Conservation (phyloP, 2,888 invertebrate genomes). For the Platycheirus albimanus region DNA sequence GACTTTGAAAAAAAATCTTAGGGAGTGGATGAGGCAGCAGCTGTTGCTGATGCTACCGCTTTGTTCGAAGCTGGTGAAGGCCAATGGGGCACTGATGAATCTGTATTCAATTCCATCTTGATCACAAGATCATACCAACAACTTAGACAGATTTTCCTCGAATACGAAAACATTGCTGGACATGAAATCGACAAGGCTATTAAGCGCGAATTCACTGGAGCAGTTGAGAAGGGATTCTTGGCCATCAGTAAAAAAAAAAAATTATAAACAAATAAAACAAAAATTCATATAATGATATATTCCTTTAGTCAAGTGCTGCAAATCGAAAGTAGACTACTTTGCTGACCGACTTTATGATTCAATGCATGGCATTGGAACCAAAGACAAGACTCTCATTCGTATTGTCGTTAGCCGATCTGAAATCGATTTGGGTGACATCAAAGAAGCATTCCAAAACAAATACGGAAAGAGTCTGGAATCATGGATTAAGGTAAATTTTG, state of each 20-base stretch:
- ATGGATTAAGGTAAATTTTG: slow-evolving; percentile 89
- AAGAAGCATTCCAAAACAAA: slow-evolving; percentile 92
- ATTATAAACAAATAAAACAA: slow-evolving; percentile 4
- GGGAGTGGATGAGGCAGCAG: slow-evolving; percentile 91
- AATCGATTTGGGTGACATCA: slow-evolving; percentile 96
- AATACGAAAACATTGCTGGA: slow-evolving; percentile 91
- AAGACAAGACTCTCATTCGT: slow-evolving; percentile 95
- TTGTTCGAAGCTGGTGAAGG: slow-evolving; percentile 90
- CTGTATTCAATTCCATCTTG: slow-evolving; percentile 92
- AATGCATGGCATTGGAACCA: slow-evolving; percentile 94
- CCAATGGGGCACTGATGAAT: slow-evolving; percentile 96
- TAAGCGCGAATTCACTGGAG: slow-evolving; percentile 94
- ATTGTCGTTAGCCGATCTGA: slow-evolving; percentile 95
- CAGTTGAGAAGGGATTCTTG: slow-evolving; percentile 92
- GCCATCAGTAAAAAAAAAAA: slow-evolving; percentile 88
- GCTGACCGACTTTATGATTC: slow-evolving; percentile 94
- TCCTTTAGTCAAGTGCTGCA: slow-evolving; percentile 91
- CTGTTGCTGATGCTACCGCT: slow-evolving; percentile 91
- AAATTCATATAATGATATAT: slow-evolving; percentile 25
- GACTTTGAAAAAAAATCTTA: slow-evolving; percentile 77
- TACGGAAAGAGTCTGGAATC: slow-evolving; percentile 92
- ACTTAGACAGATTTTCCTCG: slow-evolving; percentile 91
- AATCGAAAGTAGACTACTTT: slow-evolving; percentile 95
- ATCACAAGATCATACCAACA: slow-evolving; percentile 95
- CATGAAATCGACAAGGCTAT: slow-evolving; percentile 93